phyloP scores from a whole-genome alignment of 1,140 invertebrate genomes.

The Helicorthomorpha holstii region DNA sequence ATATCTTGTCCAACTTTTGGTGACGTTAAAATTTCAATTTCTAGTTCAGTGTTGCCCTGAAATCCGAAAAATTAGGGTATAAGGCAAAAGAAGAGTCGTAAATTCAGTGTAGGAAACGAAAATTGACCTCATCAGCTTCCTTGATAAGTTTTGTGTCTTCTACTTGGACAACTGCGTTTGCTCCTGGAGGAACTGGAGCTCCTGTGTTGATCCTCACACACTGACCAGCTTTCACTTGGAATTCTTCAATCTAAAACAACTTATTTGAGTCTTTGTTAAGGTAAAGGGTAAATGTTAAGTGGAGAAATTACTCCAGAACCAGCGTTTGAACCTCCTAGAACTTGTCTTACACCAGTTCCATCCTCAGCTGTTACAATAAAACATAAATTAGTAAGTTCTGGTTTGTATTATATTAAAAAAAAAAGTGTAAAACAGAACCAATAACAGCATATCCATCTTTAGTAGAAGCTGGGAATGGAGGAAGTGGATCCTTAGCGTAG shows the following conservation, averaged over 20 bases:
- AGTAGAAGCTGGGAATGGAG: slow-evolving; percentile 81
- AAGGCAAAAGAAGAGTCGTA: background rate
- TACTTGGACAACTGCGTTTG: slow-evolving; percentile 79
- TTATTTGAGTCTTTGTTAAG: background rate
- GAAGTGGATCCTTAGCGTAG: slow-evolving; percentile 46
- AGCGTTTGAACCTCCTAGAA: slow-evolving; percentile 15
- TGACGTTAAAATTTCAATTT: slow-evolving; percentile 49
- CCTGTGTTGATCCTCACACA: slow-evolving; percentile 89
- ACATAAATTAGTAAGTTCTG: too few relatives aligned
- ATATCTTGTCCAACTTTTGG: slow-evolving; percentile 60
- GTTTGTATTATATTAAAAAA: background rate
- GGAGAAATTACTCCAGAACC: slow-evolving; percentile 7
- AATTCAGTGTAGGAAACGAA: slow-evolving; percentile 9
- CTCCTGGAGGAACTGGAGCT: slow-evolving; percentile 63
- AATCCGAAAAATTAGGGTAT: background rate
- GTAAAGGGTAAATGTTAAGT: too few relatives aligned
- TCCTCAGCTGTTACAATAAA: slow-evolving; percentile 47
- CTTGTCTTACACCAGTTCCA: slow-evolving; percentile 38
- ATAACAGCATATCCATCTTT: slow-evolving; percentile 90
- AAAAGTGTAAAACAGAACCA: too few relatives aligned
- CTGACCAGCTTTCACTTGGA: slow-evolving; percentile 36
- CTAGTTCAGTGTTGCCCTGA: slow-evolving; percentile 38
- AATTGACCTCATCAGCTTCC: slow-evolving; percentile 37
- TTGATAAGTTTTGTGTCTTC: slow-evolving; percentile 67
- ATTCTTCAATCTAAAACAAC: background rate